Conservation (phyloP, 2,797 vertebrate species). For the Pseudochaenichthys georgianus region DNA sequence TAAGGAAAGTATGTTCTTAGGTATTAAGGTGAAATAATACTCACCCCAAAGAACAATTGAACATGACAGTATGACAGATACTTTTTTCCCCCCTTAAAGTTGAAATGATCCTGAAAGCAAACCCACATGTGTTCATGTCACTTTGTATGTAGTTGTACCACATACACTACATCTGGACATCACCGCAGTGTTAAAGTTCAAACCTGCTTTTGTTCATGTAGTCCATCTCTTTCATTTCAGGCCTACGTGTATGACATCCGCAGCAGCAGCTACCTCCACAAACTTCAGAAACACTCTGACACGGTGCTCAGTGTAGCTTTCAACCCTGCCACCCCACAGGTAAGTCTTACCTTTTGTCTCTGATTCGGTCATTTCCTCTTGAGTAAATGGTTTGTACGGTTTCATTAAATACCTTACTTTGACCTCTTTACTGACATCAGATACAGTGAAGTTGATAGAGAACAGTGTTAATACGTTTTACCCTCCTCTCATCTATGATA, state of each 20-base stretch:
- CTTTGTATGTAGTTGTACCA: background rate
- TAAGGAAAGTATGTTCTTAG: too few species aligned
- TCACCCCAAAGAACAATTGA: background rate
- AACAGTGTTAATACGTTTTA: conserved; percentile 3
- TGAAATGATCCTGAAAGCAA: conserved; percentile 11
- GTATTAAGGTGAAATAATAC: background rate
- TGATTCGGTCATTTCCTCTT: conserved; percentile 3
- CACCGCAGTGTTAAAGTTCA: background rate
- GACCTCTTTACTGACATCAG: background rate
- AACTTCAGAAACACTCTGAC: conserved; percentile 87
- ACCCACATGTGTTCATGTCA: conserved; percentile 12
- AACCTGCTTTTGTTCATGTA: conserved; percentile 18
- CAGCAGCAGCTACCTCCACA: conserved; percentile 87
- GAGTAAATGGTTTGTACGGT: background rate
- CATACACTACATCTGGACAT: background rate
- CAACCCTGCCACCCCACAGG: conserved; percentile 88
- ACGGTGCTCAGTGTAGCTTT: conserved; percentile 88
- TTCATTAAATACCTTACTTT: conserved; percentile 6
- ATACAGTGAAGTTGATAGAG: background rate
- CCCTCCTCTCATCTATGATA: background rate
- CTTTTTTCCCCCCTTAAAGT: background rate
- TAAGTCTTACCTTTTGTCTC: conserved; percentile 60
- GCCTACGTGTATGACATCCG: conserved; percentile 88
- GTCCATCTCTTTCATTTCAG: conserved; percentile 63
- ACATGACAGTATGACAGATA: background rate